Evolutionary conservation across 2,888 invertebrate species (phyloP), one percentile per base, ranked within the genome.

Genomic region (Magallana nippona): DNA sequence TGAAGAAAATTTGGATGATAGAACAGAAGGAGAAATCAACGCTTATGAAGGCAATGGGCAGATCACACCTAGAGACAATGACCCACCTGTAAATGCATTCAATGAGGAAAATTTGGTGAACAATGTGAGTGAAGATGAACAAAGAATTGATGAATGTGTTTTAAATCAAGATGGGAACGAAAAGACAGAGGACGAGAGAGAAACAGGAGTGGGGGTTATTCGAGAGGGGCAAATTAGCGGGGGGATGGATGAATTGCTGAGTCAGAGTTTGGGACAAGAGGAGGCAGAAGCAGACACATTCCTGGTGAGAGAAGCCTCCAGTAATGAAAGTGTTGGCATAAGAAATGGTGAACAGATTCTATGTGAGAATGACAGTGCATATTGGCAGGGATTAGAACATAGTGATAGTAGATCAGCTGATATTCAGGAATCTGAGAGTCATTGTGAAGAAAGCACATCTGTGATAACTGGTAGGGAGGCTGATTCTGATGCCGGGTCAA

Each of bases 61-160:
- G 17, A 44, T 22, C 11, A 27, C 0, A 27, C 57, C 27, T 32
- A 10, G 11, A 44, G 11, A 17, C 44, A 27, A 55, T 15, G 22
- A 22, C 22, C 27, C 19, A 13, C 32, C 27, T 27, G 71, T 55
- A 15, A 15, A 44, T 17, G 15, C 10, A 56, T 22, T 44, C 22
- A 15, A 8, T 5, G 15, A 27, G 79, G 83, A 83, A 32, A 80
- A 78, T 19, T 78, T 44, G 44, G 44, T 44, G 27, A 27, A 27
- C 27, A 27, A 27, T 27, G 27, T 27, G 44, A 44, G 44, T 5
- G 63, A 82, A n/a, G n/a, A 63, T n/a, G 22, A 17, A 15, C 71
- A 77, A 11, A 17, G 57, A 56, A 19, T 60, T 27, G 82, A 82
- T 78, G 86, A 83, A 79, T 79, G 82, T 80, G 82, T 60, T 85